Evolutionary conservation across 2,888 invertebrate genomes (phyloP).

Genomic region (Portevinia maculata): DNA sequence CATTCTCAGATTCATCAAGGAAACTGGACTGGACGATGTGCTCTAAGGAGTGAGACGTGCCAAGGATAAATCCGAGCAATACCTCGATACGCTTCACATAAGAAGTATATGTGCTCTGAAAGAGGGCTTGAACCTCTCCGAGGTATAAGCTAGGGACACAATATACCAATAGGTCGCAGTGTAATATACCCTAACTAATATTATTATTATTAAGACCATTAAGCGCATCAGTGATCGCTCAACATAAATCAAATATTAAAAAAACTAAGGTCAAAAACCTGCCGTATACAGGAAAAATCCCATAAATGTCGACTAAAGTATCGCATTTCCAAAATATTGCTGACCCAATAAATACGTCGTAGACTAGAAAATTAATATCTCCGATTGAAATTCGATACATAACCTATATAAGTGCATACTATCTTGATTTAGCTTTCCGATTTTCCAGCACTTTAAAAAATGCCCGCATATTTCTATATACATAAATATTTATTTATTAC

Average conservation of each 20-base stretch:
- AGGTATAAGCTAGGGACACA: no score
- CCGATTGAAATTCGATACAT: conserved; percentile 8
- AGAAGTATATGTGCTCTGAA: no score
- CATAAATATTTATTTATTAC: conserved; percentile 47
- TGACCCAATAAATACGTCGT: conserved; percentile 32
- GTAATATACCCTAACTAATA: no score
- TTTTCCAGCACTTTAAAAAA: conserved; percentile 4
- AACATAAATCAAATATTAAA: neutral
- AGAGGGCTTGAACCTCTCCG: no score
- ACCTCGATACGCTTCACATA: no score
- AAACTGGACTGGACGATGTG: no score
- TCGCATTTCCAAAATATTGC: conserved; percentile 32
- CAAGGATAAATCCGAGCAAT: no score
- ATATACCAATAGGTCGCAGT: no score
- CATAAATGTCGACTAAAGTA: conserved; percentile 2
- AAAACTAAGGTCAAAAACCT: conserved; percentile 9
- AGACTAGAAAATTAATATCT: conserved; percentile 27
- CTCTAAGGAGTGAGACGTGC: no score
- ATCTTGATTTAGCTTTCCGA: conserved; percentile 40
- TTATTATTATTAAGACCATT: no score
- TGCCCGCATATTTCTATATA: neutral
- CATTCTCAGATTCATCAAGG: no score
- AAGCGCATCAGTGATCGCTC: no score
- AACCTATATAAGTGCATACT: neutral
- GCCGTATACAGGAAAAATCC: neutral